Evolutionary conservation across 2,113 vertebrate genomes (phyloP).

Genomic region (Sturnus vulgaris): DNA sequence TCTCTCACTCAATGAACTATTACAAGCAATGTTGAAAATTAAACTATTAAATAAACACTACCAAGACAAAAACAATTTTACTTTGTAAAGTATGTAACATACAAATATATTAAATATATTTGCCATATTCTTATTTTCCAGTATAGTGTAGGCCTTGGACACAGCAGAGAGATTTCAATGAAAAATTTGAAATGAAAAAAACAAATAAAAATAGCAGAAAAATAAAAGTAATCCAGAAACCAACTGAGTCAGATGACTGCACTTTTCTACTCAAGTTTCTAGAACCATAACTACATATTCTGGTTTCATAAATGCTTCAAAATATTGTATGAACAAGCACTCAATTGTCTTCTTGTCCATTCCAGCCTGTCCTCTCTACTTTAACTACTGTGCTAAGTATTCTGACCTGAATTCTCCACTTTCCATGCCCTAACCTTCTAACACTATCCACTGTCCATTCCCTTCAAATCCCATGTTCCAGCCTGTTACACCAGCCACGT

Average conservation of each 20-base stretch:
- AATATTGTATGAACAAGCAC: background rate
- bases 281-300: background rate
- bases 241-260: background rate
- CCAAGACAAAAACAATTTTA: background rate
- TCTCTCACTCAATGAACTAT: background rate
- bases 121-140: background rate
- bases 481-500: background rate
- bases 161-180: background rate
- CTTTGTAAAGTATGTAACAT: background rate
- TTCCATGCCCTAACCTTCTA: background rate
- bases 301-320: background rate
- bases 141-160: background rate
- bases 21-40: background rate
- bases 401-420: background rate
- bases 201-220: background rate
- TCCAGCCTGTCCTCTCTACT: background rate
- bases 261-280: background rate
- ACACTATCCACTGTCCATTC: background rate
- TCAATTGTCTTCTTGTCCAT: background rate
- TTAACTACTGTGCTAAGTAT: rapidly evolving
- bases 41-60: background rate
- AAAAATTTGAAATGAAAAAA: background rate
- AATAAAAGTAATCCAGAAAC: background rate
- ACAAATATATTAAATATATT: background rate
- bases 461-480: background rate